Conservation (phyloP, 2,113 vertebrate genomes). For the Oncorhynchus keta region DNA sequence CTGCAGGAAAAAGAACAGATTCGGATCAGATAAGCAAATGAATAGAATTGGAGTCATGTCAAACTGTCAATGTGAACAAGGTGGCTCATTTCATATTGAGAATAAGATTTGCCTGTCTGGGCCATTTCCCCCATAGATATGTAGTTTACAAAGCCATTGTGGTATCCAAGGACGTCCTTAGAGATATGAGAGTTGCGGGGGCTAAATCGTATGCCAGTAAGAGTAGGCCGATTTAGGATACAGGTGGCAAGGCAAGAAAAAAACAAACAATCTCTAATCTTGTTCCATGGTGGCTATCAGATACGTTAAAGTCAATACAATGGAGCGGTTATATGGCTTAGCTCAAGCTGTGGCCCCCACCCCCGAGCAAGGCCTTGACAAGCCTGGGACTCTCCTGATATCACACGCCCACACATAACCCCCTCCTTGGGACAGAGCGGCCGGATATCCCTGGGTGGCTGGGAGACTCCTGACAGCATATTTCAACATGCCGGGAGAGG, state of each 20-base stretch:
- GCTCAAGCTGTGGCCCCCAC: neutral
- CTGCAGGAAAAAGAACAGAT: too few species aligned
- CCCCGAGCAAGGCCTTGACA: constrained; percentile 4
- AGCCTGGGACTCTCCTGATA: constrained; percentile 11
- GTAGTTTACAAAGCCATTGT: neutral
- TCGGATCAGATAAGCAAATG: too few species aligned
- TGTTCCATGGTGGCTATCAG: neutral
- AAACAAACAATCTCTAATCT: constrained; percentile 24
- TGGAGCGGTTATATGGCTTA: constrained; percentile 5
- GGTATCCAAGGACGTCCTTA: neutral
- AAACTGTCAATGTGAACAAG: too few species aligned
- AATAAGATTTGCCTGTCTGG: too few species aligned
- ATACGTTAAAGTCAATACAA: constrained; percentile 18
- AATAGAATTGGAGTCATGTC: too few species aligned
- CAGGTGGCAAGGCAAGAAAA: constrained; percentile 6
- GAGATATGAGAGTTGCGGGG: neutral
- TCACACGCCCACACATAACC: neutral
- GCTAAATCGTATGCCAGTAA: neutral
- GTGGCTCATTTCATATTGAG: too few species aligned
- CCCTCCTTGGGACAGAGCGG: neutral
- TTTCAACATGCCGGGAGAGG: constrained; percentile 17
- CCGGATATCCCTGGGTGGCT: constrained; percentile 8
- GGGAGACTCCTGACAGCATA: constrained; percentile 7
- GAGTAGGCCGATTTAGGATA: neutral
- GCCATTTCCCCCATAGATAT: too few species aligned